These are phyloP conservation scores for Synanthedon tipuliformis DNA, from an alignment of 2,888 invertebrate species.

Conservation along the genomic window DNA sequence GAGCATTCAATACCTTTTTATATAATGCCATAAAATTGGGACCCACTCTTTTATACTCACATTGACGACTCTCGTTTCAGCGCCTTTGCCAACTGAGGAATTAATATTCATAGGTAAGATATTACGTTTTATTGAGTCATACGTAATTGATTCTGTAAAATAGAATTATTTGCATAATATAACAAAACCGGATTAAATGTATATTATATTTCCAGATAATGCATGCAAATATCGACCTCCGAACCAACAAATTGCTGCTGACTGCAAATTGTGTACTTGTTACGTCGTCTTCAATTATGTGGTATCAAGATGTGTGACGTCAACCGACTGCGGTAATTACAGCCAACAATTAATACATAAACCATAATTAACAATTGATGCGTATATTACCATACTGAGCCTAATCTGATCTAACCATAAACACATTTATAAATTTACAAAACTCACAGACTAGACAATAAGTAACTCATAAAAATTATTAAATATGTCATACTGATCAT, in stretches of 20 bases:
- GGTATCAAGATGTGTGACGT: constrained; percentile 14
- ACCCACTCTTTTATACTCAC: not conserved
- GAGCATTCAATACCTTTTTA: not conserved
- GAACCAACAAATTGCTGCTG: constrained; percentile 11
- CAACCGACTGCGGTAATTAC: constrained; percentile 12
- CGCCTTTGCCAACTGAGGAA: not conserved
- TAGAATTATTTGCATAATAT: not conserved
- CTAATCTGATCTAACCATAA: too few relatives aligned
- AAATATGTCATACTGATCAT: too few relatives aligned
- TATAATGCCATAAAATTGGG: not conserved
- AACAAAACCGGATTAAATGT: not conserved
- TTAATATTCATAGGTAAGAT: constrained; percentile 1
- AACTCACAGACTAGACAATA: too few relatives aligned
- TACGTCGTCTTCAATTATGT: constrained; percentile 17
- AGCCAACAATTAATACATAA: not conserved
- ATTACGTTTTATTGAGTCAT: not conserved
- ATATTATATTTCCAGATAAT: constrained; percentile 16
- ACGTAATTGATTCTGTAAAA: not conserved
- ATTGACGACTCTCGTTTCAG: not conserved
- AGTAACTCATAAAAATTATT: too few relatives aligned
- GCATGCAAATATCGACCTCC: constrained; percentile 16
- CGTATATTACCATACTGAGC: not conserved
- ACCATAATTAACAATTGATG: not conserved
- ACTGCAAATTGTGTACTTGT: constrained; percentile 18
- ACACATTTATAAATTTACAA: too few relatives aligned